These are phyloP conservation scores for Lophochroa leadbeateri DNA, from an alignment of 2,113 vertebrate genomes.

Conservation along the genomic window DNA sequence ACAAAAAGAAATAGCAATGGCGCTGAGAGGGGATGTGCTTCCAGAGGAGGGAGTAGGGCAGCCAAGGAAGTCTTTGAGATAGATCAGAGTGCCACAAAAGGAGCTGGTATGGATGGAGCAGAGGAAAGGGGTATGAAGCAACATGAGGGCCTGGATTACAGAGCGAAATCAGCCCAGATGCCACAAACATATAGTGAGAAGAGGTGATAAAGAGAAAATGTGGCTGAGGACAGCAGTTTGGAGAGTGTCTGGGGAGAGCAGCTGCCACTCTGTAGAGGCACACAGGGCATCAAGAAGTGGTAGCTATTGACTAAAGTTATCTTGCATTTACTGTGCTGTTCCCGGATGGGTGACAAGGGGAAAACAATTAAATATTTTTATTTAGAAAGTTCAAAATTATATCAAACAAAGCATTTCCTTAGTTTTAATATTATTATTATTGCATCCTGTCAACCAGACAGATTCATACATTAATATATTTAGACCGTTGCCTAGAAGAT, in stretches of 20 bases:
- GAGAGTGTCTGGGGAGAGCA: background rate
- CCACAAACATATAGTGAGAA: background rate
- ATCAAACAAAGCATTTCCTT: background rate
- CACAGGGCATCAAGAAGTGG: background rate
- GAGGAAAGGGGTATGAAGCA: background rate
- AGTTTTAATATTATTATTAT: background rate
- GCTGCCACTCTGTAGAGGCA: background rate
- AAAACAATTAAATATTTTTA: background rate
- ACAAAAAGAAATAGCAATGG: background rate
- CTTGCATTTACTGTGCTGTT: background rate
- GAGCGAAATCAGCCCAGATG: background rate
- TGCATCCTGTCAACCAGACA: background rate
- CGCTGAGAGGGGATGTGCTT: accelerated
- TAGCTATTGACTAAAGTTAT: background rate
- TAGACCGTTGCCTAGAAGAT: background rate
- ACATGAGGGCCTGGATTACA: background rate
- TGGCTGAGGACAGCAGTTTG: background rate
- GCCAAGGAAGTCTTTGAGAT: background rate
- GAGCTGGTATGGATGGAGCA: background rate
- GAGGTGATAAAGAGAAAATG: background rate
- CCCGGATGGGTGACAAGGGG: background rate
- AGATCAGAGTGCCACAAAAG: background rate
- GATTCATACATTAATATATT: background rate
- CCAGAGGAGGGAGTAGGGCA: background rate
- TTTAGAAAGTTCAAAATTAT: background rate